A percentile compares a stretch with the other conserved stretches of the same genome.
These are phyloP conservation scores for Patiria pectinifera DNA, from an alignment of 53 echinoderm and acorn worm species.

Conservation along the genomic window DNA sequence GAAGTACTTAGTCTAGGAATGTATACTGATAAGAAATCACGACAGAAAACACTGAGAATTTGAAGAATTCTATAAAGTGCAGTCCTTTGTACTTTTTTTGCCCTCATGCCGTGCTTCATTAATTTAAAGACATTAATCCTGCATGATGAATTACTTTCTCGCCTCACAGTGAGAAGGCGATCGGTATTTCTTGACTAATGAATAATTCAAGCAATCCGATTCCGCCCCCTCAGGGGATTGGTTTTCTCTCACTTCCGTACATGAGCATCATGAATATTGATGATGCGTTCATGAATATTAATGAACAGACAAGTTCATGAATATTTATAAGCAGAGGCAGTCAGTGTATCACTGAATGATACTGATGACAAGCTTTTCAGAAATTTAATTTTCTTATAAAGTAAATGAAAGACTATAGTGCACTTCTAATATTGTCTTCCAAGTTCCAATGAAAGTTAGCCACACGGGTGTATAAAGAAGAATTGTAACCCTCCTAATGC, in stretches of 20 bases:
- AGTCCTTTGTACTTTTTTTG: not conserved
- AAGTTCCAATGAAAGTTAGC: no score
- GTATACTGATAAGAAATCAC: no score
- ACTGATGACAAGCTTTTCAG: not conserved
- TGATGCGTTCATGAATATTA: not conserved
- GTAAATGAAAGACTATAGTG: no score
- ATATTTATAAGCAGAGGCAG: not conserved
- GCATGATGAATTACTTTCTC: not conserved
- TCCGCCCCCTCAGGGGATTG: not conserved
- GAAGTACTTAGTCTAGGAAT: no score
- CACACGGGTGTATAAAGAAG: no score
- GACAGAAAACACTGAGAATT: not conserved
- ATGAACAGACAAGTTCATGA: not conserved
- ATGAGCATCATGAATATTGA: constrained; percentile 5
- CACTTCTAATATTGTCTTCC: no score
- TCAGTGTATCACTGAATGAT: not conserved
- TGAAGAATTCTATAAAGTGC: not conserved
- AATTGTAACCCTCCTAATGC: no score
- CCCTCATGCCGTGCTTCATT: not conserved
- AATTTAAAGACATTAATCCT: not conserved
- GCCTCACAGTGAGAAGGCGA: not conserved
- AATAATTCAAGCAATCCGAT: not conserved
- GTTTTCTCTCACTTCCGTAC: not conserved
- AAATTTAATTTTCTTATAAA: not conserved
- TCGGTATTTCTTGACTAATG: not conserved